Evolutionary conservation across 2,113 vertebrate genomes (phyloP), one percentile per base, ranked within the genome.

Genomic region (Carlito syrichta): DNA sequence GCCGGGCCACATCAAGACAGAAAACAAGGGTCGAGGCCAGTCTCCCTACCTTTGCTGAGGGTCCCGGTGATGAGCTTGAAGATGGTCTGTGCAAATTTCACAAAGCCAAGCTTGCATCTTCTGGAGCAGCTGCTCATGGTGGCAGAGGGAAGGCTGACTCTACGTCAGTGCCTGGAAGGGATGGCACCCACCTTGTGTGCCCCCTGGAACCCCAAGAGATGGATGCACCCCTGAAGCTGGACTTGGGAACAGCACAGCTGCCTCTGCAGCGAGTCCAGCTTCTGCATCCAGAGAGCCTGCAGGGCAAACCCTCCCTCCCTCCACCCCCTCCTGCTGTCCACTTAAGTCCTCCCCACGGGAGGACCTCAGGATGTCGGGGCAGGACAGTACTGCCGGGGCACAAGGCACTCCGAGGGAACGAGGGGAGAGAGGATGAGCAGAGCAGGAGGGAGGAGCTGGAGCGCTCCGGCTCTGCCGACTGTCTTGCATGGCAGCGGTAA

Each of bases 31-130:
- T 56, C 25, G 17, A 62, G 5, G 22, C 38, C 50, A 92, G 89
- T 5, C 68, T 74, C 86, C 98, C 89, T 99, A 99, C 99, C 99
- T 99, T 99, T 99, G 96, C 90, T 99, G 93, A 99, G 99, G 16
- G 99, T 99, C 92, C 99, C 99, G 0, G 99, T 99, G 98, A 99
- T 98, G 94, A 99, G 98, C 98, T 98, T 99, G 97, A 99, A 99
- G 96, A 99, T 66, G 63, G 99, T 99, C 98, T 98, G 97, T 63
- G 97, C 99, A 96, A 99, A 99, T 99, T 99, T 99, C 97, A 99
- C 98, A 14, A 99, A 97, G 45, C 99, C 99, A 3, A 99, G 99
- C 98, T 99, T 99, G 98, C 99, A 99, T 83, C 99, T 98, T 90
- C 98, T 99, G 22, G 99, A 99, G 94, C 99, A 99, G 85, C 99